Evolutionary conservation across 2,888 invertebrate species (phyloP).

Genomic region (Alloscopus bannaensis): DNA sequence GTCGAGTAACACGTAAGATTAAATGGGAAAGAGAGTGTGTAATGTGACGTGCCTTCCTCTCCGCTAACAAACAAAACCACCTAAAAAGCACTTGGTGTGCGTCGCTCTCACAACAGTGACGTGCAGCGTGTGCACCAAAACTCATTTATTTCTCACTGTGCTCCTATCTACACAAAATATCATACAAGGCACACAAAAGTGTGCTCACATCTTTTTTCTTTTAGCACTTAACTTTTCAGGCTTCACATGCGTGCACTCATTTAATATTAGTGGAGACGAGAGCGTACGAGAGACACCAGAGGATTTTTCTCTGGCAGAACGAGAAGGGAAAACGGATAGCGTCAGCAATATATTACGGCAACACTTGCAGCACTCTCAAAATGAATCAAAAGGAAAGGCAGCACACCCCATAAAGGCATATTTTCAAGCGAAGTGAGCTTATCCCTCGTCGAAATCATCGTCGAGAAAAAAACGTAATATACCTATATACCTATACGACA

Average conservation of each 20-base stretch:
- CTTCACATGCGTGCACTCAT: constrained; percentile 35
- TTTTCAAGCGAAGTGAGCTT: constrained; percentile 34
- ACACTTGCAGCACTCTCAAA: constrained; percentile 21
- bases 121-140: too few species aligned
- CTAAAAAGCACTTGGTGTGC: constrained; percentile 25
- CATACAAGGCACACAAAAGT: constrained; percentile 13
- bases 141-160: too few species aligned
- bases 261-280: constrained; percentile 4
- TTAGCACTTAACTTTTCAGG: constrained; percentile 41
- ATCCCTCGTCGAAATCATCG: too few species aligned
- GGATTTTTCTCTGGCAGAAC: constrained; percentile 35
- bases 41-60: constrained; percentile 23
- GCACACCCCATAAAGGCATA: constrained; percentile 51
- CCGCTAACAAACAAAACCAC: constrained; percentile 19
- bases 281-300: too few species aligned
- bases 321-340: constrained; percentile 36
- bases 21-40: constrained; percentile 37
- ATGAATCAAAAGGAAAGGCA: constrained; percentile 47
- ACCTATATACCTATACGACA: too few species aligned
- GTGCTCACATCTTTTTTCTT: constrained; percentile 22
- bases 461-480: too few species aligned
- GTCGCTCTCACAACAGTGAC: constrained; percentile 11
- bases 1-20: constrained; percentile 46
- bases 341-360: constrained; percentile 3
- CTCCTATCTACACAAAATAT: too few species aligned